A percentile compares a stretch with the other conserved stretches of the same genome.
These are phyloP conservation scores for Spilogale gracilis DNA, from an alignment of 2,113 vertebrate genomes.

Conservation along the genomic window DNA sequence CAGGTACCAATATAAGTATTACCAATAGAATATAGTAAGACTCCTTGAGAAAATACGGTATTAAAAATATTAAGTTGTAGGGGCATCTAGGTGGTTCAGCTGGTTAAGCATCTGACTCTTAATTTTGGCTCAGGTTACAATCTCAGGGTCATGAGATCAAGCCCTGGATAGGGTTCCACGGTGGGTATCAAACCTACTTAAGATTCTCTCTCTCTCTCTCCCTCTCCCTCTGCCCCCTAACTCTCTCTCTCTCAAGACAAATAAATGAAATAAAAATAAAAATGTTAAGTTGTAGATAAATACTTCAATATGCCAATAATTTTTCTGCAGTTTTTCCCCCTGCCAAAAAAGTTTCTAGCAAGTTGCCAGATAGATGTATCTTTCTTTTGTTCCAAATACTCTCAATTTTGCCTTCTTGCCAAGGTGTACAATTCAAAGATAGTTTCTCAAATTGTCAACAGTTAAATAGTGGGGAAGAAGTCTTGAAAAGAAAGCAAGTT, in stretches of 20 bases:
- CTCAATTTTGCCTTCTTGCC: background rate
- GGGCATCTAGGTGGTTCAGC: too few species aligned
- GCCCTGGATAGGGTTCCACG: background rate
- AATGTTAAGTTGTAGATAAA: background rate
- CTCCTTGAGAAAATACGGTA: background rate
- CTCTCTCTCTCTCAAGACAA: background rate
- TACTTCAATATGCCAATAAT: background rate
- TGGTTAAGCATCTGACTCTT: background rate
- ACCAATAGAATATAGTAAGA: background rate
- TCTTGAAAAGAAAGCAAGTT: background rate
- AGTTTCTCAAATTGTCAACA: background rate
- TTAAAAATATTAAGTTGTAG: background rate
- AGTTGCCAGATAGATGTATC: background rate
- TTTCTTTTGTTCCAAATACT: background rate
- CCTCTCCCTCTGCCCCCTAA: background rate
- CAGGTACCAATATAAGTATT: background rate
- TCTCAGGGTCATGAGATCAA: background rate
- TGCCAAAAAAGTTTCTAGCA: background rate
- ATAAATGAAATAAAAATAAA: background rate
- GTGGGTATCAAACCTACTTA: background rate
- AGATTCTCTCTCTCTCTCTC: background rate
- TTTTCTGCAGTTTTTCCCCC: background rate
- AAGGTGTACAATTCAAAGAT: background rate
- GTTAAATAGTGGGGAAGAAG: background rate
- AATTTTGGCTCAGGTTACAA: background rate